Conservation (phyloP, 2,113 vertebrate genomes). For the Trogon surrucura region DNA sequence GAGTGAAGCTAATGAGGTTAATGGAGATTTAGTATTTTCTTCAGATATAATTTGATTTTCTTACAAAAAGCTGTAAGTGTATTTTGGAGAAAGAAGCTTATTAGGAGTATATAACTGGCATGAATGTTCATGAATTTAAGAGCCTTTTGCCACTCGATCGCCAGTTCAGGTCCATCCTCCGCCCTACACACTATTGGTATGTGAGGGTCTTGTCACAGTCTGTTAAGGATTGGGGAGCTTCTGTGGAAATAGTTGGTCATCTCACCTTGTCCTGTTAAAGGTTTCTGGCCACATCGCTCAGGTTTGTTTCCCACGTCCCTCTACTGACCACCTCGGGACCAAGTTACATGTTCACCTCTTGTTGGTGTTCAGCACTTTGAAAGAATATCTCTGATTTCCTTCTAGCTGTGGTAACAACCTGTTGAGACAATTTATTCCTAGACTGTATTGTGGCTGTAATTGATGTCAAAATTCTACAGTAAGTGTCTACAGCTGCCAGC, state of each 20-base stretch:
- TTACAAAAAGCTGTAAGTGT: background rate
- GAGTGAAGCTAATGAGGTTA: background rate
- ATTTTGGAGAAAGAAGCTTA: background rate
- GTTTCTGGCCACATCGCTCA: background rate
- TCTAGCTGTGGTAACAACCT: background rate
- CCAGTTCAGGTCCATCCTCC: background rate
- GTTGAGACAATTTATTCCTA: background rate
- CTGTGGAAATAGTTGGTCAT: background rate
- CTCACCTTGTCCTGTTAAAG: background rate
- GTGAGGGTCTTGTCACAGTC: background rate
- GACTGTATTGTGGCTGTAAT: background rate
- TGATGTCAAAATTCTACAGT: background rate
- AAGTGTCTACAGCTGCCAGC: background rate
- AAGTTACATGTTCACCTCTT: background rate
- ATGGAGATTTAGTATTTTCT: background rate
- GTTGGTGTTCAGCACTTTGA: background rate
- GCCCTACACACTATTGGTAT: fast-evolving
- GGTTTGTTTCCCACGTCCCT: background rate
- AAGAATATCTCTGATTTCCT: background rate
- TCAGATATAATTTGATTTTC: background rate
- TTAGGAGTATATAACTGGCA: background rate
- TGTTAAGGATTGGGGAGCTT: background rate
- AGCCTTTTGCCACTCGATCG: background rate
- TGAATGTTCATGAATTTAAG: background rate
- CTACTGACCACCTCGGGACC: background rate